These are phyloP conservation scores for Cryptophagus acutangulus DNA, from an alignment of 2,888 invertebrate species.

Conservation along the genomic window DNA sequence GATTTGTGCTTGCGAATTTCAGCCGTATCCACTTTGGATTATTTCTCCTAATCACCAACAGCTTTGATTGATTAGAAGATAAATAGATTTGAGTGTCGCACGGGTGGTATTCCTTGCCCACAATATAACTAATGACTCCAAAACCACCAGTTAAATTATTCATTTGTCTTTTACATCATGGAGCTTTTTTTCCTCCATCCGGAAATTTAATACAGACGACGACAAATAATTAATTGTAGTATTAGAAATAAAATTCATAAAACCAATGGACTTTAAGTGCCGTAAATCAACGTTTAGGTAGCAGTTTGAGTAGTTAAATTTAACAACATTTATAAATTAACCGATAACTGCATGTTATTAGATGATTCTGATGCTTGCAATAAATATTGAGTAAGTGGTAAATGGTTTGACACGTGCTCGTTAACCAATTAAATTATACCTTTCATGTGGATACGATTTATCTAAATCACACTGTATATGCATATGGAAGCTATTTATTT, in stretches of 20 bases:
- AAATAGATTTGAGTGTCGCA: slow-evolving; percentile 42
- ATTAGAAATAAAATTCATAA: no score
- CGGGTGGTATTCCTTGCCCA: slow-evolving; percentile 35
- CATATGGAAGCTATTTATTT: background rate
- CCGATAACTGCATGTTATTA: no score
- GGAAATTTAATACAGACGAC: background rate
- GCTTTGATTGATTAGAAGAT: slow-evolving; percentile 49
- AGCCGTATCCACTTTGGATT: slow-evolving; percentile 28
- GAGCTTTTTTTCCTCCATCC: no score
- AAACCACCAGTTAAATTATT: background rate
- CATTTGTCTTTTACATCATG: slow-evolving; percentile 18
- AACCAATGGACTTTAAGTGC: no score
- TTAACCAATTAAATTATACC: slow-evolving; percentile 34
- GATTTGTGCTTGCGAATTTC: slow-evolving; percentile 30
- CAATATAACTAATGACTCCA: slow-evolving; percentile 13
- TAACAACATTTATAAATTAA: no score
- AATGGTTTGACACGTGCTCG: slow-evolving; percentile 32
- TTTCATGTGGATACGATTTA: slow-evolving; percentile 9
- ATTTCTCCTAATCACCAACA: slow-evolving; percentile 37
- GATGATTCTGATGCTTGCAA: no score
- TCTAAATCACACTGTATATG: background rate
- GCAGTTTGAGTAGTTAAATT: no score
- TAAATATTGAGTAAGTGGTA: slow-evolving; percentile 30
- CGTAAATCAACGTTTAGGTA: no score
- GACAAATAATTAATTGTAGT: no score